phyloP scores from a whole-genome alignment of 2,888 invertebrate genomes.

The Gymnoscelis rufifasciata region DNA sequence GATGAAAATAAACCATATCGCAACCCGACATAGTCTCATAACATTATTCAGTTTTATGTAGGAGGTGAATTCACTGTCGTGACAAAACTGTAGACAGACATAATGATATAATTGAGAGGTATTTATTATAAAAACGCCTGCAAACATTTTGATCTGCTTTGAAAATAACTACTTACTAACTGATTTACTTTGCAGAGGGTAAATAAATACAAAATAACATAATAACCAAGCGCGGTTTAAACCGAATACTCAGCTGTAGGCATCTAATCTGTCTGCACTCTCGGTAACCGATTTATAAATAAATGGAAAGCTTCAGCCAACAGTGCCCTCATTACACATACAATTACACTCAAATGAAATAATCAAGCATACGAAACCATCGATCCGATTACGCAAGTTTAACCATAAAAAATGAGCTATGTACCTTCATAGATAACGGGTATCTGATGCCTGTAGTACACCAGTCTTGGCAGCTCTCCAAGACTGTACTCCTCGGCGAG shows the following conservation, averaged over 20 bases:
- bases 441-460: conserved; percentile 96
- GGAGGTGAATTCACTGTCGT: neutral
- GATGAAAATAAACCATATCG: neutral
- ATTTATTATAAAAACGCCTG: neutral
- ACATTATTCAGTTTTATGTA: neutral
- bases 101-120: neutral
- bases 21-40: neutral
- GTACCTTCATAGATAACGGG: conserved; percentile 96
- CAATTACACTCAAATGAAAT: conserved; percentile 27
- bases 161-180: neutral
- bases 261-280: conserved; percentile 7
- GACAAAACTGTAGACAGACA: neutral
- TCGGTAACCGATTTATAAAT: conserved; percentile 26
- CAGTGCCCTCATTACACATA: conserved; percentile 25
- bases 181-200: too few species aligned
- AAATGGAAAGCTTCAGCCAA: conserved; percentile 23
- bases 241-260: conserved; percentile 2
- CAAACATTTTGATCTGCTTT: neutral
- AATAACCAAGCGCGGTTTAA: neutral
- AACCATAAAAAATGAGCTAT: conserved; percentile 54
- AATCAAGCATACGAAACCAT: conserved; percentile 30
- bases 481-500: conserved; percentile 95
- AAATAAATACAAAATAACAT: neutral
- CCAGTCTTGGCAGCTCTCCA: conserved; percentile 90
- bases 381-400: conserved; percentile 45